Evolutionary conservation across 2,888 invertebrate genomes (phyloP), one percentile per base, ranked within the genome.

Genomic region (Bellardia bayeri): DNA sequence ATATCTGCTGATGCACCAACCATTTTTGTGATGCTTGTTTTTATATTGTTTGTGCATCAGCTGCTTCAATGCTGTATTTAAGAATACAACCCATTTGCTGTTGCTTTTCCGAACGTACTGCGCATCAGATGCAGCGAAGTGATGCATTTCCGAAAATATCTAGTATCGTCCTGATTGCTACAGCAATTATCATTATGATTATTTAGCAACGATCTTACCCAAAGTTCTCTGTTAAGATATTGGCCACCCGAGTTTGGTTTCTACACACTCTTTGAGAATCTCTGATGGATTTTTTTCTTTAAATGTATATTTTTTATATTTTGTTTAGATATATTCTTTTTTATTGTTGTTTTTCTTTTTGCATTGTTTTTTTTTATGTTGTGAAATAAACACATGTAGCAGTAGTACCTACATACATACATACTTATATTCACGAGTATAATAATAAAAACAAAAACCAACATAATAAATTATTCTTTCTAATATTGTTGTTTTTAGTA

Each of bases 381-480:
- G 45, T 33, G 45, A 74, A 74, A 61, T 61, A 58, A 45, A 61
- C 45, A 74, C 58, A 30, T 74, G 68, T 68, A 68, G 30, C 14
- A 16, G 68, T 49, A 49, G 11, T 23, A 23, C 23, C 23, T 23
- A n/a, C n/a, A n/a, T n/a, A n/a, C n/a, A n/a, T n/a, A n/a, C n/a
- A n/a, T n/a, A n/a, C n/a, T n/a, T n/a, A 23, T 23, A 56, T 13
- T 14, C 5, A 45, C 51, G n/a, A 51, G n/a, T n/a, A 56, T 56
- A 56, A 56, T 56, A 56, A 71, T 8, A 74, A 58, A 42, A 56
- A 68, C 23, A 75, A 72, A 58, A 75, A 49, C 42, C 42, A 69
- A 69, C 69, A 79, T 79, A 79, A 79, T 69, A 79, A 79, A 79
- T 79, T 69, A 79, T 79, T 69, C 69, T 61, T 58, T 79, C 61